Percentiles rank a stretch among this genome's conserved stretches.
phyloP scores from a whole-genome alignment of 2,888 invertebrate genomes.

The Drosophila suboccidentalis region DNA sequence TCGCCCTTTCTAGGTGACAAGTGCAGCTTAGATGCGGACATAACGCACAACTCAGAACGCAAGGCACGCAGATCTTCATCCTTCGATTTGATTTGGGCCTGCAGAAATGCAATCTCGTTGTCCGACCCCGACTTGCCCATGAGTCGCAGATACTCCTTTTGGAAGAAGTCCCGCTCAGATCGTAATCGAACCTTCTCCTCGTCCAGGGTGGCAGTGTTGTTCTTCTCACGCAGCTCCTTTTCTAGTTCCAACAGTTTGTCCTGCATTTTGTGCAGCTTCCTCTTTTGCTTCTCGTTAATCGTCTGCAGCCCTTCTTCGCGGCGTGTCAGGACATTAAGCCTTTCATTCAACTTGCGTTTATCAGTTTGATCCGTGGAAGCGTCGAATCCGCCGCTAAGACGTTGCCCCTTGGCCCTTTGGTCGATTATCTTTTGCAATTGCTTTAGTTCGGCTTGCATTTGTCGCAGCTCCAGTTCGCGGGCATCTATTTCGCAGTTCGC shows the following conservation, averaged over 20 bases:
- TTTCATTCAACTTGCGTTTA: slow-evolving; percentile 87
- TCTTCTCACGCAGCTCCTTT: slow-evolving; percentile 57
- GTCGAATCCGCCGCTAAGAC: slow-evolving; percentile 26
- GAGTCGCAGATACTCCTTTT: slow-evolving; percentile 84
- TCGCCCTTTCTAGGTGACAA: slow-evolving; percentile 49
- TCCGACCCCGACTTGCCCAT: slow-evolving; percentile 81
- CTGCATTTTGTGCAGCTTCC: slow-evolving; percentile 87
- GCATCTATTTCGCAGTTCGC: slow-evolving; percentile 90
- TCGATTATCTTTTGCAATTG: slow-evolving; percentile 54
- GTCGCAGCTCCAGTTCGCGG: slow-evolving; percentile 86
- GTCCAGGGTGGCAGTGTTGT: slow-evolving; percentile 67
- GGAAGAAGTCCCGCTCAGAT: slow-evolving; percentile 85
- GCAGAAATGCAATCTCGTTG: slow-evolving; percentile 82
- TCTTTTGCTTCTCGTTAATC: slow-evolving; percentile 86
- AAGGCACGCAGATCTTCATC: slow-evolving; percentile 82
- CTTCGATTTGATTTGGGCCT: slow-evolving; percentile 83
- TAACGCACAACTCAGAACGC: slow-evolving; percentile 70
- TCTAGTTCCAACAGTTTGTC: slow-evolving; percentile 61
- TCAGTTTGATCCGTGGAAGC: slow-evolving; percentile 84
- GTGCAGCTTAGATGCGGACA: slow-evolving; percentile 32
- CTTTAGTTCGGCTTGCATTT: slow-evolving; percentile 76
- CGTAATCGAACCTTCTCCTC: slow-evolving; percentile 83
- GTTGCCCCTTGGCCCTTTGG: slow-evolving; percentile 33
- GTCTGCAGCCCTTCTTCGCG: slow-evolving; percentile 87
- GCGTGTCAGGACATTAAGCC: slow-evolving; percentile 87